A percentile compares a stretch with the other conserved stretches of the same genome.
Conservation (phyloP, 1,140 invertebrate species). For the Elysia chlorotica region DNA sequence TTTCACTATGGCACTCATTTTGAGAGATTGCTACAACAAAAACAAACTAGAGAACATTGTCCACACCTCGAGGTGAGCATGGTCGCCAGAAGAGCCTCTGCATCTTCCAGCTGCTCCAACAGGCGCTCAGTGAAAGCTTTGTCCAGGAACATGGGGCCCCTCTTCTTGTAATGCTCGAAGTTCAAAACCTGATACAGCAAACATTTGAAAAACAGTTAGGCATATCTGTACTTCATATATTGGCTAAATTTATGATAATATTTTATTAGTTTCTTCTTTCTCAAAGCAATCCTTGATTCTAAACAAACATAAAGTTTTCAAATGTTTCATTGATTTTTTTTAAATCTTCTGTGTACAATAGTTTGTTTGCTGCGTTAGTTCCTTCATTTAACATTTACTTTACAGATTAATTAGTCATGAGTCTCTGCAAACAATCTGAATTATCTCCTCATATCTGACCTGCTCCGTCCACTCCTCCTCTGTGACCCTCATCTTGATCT, state of each 20-base stretch:
- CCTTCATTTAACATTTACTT: no score
- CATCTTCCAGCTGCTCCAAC: constrained; percentile 62
- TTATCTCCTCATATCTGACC: constrained; percentile 11
- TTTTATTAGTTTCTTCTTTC: no score
- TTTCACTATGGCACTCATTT: neutral
- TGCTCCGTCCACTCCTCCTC: constrained; percentile 65
- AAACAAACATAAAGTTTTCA: no score
- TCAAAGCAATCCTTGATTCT: no score
- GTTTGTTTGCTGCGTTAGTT: no score
- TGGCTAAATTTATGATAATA: no score
- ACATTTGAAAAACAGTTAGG: no score
- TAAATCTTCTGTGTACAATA: no score
- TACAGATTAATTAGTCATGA: no score
- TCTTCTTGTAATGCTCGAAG: constrained; percentile 60
- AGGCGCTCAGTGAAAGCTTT: constrained; percentile 57
- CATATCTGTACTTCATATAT: no score
- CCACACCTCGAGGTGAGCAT: constrained; percentile 54
- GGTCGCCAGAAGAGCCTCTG: constrained; percentile 57
- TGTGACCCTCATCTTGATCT: constrained; percentile 60
- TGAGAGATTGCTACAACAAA: neutral
- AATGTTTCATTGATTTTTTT: no score
- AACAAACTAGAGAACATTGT: neutral
- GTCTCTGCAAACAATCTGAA: no score
- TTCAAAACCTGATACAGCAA: constrained; percentile 47
- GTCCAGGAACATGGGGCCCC: constrained; percentile 60